Base-by-base conservation (phyloP, 64 coral and sea anemone species). In the Pocillopora verrucosa region DNA sequence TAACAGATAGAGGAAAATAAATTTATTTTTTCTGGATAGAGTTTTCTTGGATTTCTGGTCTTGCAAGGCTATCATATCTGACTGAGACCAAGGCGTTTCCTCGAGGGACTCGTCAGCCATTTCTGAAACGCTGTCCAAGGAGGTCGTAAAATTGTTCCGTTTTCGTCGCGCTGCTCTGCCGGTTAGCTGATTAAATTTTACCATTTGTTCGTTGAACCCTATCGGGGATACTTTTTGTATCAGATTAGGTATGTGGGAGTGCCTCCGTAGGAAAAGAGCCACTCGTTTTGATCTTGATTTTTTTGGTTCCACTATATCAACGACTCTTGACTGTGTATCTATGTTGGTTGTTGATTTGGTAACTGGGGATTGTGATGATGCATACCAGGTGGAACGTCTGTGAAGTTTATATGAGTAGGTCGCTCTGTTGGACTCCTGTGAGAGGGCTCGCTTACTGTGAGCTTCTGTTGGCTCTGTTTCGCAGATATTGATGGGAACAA, bases 401-500 rank as follows among this genome's bases (percentile, higher is more conserved):
- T 25, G 10, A n/a, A 11, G 4, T 70, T 70, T 70, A 22, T 51
- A 51, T 51, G 36, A 56, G 38, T 76, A 17, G 0, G 65, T 20
- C 30, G 1, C 36, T n/a, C 16, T 19, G 14, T 68, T 38, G 62
- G 5, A 22, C 6, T 45, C 19, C 19, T 45, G n/a, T 12, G 20
- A 38, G 11, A 72, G 56, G 20, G 36, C 36, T 24, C 65, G 65
- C 3, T 20, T 14, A 70, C 9, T 70, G 11, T 72, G 20, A 85
- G 20, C 25, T 70, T 16, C 20, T 72, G 65, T 72, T 13, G 61
- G 37, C 37, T 85, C 61, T 19, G 89, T 80, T 12, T 95, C 91
- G 80, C 97, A 99, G 73, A 99, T 82, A 75, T 95, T 80, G 20
- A 95, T 90, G 72, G 97, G 97, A 72, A 90, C 88, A 16, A 99